Conservation (phyloP, 2,888 invertebrate genomes). For the Melangyna quadrimaculata region DNA sequence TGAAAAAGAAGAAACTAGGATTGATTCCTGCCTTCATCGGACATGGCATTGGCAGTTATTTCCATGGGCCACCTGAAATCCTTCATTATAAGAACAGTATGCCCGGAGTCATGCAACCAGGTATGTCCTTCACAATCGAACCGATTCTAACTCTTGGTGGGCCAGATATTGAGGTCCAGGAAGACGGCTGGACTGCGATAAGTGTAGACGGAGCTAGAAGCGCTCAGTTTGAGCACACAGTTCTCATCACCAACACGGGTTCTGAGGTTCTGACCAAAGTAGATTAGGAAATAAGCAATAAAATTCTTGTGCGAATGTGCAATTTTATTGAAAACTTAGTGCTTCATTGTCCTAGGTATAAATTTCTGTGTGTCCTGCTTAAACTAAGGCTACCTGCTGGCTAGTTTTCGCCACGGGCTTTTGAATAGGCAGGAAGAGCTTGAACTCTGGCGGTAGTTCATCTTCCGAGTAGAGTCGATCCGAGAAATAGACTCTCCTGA, state of each 20-base stretch:
- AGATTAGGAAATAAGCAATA: constrained; percentile 56
- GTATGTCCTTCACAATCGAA: constrained; percentile 98
- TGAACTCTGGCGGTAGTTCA: constrained; percentile 96
- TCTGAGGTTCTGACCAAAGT: constrained; percentile 88
- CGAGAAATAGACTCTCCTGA: constrained; percentile 96
- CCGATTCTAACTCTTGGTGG: constrained; percentile 91
- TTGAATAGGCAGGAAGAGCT: constrained; percentile 96
- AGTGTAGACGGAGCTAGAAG: constrained; percentile 90
- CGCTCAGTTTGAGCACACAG: constrained; percentile 96
- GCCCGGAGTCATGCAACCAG: constrained; percentile 88
- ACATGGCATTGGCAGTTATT: constrained; percentile 95
- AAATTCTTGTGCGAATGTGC: constrained; percentile 34
- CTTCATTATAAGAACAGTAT: constrained; percentile 87
- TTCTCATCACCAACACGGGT: constrained; percentile 90
- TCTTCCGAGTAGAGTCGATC: constrained; percentile 95
- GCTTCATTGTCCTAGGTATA: constrained; percentile 35
- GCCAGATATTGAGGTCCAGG: constrained; percentile 85
- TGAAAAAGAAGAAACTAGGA: constrained; percentile 84
- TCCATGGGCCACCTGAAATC: constrained; percentile 96
- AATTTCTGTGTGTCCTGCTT: neutral
- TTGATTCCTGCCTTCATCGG: constrained; percentile 92
- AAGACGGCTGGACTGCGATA: constrained; percentile 96
- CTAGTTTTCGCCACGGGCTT: constrained; percentile 81
- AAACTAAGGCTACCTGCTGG: constrained; percentile 73
- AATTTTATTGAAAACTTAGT: constrained; percentile 63